phyloP scores from a whole-genome alignment of 2,113 vertebrate genomes.

The Bufo gargarizans region DNA sequence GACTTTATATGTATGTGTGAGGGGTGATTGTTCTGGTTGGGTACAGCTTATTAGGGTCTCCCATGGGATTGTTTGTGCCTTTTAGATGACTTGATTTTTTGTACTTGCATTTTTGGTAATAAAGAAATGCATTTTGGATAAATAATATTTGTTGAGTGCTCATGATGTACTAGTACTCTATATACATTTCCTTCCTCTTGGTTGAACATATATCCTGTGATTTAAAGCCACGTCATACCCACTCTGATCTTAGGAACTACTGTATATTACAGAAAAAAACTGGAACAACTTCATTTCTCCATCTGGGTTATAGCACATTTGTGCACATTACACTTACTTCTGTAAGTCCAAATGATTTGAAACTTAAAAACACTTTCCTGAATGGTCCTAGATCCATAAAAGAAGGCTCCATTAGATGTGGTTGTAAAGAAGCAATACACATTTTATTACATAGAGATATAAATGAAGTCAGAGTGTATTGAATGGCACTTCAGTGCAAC shows the following conservation, averaged over 20 bases:
- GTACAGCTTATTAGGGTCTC: too few species aligned
- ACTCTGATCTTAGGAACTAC: neutral
- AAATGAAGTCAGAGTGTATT: neutral
- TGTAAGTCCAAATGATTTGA: conserved; percentile 1
- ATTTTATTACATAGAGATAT: neutral
- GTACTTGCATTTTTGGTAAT: too few species aligned
- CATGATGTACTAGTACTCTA: too few species aligned
- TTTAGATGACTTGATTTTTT: too few species aligned
- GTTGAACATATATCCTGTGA: too few species aligned
- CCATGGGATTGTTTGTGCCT: too few species aligned
- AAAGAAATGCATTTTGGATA: too few species aligned
- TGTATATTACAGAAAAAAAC: neutral
- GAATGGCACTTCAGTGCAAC: conserved; percentile 20
- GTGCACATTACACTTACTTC: neutral
- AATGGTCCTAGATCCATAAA: neutral
- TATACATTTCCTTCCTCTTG: too few species aligned
- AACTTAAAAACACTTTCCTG: conserved; percentile 1
- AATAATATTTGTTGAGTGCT: too few species aligned
- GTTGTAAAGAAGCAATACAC: conserved; percentile 11
- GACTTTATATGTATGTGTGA: too few species aligned
- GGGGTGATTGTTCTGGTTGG: too few species aligned
- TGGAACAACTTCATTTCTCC: neutral
- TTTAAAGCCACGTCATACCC: too few species aligned
- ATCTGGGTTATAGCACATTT: neutral
- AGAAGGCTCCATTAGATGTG: neutral